Evolutionary conservation across 2,113 vertebrate species (phyloP).

Genomic region (Lasiurus cinereus): DNA sequence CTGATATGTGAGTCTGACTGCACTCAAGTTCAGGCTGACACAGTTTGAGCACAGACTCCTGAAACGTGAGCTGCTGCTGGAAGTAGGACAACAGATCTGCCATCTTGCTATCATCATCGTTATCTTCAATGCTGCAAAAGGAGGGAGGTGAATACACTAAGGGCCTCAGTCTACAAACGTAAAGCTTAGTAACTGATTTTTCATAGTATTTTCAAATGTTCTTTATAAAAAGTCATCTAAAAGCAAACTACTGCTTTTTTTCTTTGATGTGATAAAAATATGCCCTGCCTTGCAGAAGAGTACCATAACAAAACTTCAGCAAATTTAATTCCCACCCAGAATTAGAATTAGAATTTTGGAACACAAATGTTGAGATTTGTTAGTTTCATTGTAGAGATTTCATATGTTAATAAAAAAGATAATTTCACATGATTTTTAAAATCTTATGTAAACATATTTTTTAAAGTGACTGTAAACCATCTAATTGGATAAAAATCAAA

Average conservation of each 20-base stretch:
- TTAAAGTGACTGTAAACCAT: slow-evolving; percentile 28
- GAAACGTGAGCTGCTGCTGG: slow-evolving; percentile 95
- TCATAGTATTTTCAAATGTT: slow-evolving; percentile 4
- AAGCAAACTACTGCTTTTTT: slow-evolving; percentile 10
- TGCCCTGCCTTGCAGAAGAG: background rate
- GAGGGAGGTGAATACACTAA: background rate
- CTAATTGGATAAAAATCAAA: slow-evolving; percentile 45
- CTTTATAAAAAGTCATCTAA: slow-evolving; percentile 23
- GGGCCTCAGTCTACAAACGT: background rate
- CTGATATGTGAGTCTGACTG: slow-evolving; percentile 95
- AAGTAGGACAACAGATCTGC: slow-evolving; percentile 95
- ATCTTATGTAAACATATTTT: background rate
- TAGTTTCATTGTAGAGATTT: slow-evolving; percentile 50
- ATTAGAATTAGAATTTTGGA: slow-evolving; percentile 32
- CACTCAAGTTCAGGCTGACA: slow-evolving; percentile 94
- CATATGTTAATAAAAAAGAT: slow-evolving; percentile 36
- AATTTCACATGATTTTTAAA: slow-evolving; percentile 57
- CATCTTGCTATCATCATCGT: slow-evolving; percentile 91
- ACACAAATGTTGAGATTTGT: background rate
- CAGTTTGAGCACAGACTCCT: slow-evolving; percentile 93
- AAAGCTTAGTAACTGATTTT: background rate
- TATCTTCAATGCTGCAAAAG: slow-evolving; percentile 90
- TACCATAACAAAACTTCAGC: background rate
- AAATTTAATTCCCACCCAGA: slow-evolving; percentile 2
- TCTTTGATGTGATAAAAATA: background rate